phyloP scores from a whole-genome alignment of 2,888 invertebrate genomes.

The Phoenoteleia sp. region DNA sequence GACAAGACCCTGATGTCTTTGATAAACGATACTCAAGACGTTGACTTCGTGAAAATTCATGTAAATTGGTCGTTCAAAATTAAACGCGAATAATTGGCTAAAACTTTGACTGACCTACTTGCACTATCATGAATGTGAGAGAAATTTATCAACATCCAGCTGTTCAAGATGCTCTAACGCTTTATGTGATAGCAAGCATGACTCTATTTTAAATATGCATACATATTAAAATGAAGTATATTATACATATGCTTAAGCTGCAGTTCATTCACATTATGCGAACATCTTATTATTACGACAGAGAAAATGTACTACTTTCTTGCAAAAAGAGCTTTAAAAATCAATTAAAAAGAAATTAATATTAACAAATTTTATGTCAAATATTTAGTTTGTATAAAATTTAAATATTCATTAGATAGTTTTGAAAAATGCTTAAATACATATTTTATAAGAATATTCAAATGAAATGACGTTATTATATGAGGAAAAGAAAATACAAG shows the following conservation, averaged over 20 bases:
- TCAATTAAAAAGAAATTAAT: too few relatives aligned
- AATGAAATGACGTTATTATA: too few relatives aligned
- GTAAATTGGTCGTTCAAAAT: constrained; percentile 58
- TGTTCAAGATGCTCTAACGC: constrained; percentile 28
- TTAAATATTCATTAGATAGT: too few relatives aligned
- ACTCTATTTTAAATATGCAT: constrained; percentile 33
- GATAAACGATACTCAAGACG: constrained; percentile 33
- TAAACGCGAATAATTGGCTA: constrained; percentile 64
- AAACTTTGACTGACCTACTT: constrained; percentile 50
- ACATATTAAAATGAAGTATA: constrained; percentile 45
- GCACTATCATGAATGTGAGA: constrained; percentile 55
- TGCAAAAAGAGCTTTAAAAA: too few relatives aligned
- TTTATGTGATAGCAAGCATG: constrained; percentile 29
- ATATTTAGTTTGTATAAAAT: too few relatives aligned
- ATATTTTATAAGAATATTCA: too few relatives aligned
- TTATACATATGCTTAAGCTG: constrained; percentile 40
- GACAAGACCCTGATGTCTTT: constrained; percentile 29
- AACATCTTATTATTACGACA: constrained; percentile 16
- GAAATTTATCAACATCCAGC: constrained; percentile 59
- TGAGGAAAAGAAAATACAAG: too few relatives aligned
- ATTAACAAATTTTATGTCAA: too few relatives aligned
- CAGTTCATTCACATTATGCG: constrained; percentile 37
- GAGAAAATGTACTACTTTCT: constrained; percentile 12
- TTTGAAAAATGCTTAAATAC: too few relatives aligned
- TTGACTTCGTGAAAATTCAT: constrained; percentile 39